These are phyloP conservation scores for Sterna hirundo DNA, from an alignment of 2,113 vertebrate genomes.

Conservation along the genomic window DNA sequence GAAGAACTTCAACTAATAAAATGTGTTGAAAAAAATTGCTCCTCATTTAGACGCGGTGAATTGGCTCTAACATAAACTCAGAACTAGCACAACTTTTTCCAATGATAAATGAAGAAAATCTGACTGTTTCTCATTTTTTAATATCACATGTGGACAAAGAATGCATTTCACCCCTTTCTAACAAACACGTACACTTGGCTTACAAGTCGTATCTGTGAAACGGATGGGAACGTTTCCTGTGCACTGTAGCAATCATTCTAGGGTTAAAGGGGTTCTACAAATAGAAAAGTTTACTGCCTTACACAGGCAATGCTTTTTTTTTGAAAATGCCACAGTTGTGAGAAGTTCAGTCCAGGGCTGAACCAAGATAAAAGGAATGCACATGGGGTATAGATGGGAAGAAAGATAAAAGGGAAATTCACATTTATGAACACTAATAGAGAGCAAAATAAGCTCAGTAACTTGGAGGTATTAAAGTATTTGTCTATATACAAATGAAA, in stretches of 20 bases:
- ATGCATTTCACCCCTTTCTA: not conserved
- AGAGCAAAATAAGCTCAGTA: slow-evolving; percentile 21
- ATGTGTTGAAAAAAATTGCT: not conserved
- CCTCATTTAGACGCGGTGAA: not conserved
- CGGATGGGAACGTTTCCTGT: not conserved
- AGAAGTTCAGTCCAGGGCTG: not conserved
- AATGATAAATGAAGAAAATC: not conserved
- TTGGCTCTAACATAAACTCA: not conserved
- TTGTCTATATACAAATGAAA: not conserved
- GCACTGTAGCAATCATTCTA: not conserved
- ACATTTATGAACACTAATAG: slow-evolving; percentile 12
- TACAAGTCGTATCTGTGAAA: not conserved
- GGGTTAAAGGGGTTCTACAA: not conserved
- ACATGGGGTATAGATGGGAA: not conserved
- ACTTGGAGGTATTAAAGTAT: not conserved
- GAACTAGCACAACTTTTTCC: not conserved
- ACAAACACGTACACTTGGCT: not conserved
- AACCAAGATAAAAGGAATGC: slow-evolving; percentile 30
- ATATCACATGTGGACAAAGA: not conserved
- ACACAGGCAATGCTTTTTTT: not conserved
- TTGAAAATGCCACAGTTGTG: not conserved
- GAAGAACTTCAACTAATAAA: not conserved
- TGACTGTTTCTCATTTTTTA: not conserved
- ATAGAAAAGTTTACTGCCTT: not conserved
- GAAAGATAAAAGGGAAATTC: slow-evolving; percentile 53